Base-by-base conservation (phyloP, 2,797 vertebrate genomes). In the Apogon hyalosoma region DNA sequence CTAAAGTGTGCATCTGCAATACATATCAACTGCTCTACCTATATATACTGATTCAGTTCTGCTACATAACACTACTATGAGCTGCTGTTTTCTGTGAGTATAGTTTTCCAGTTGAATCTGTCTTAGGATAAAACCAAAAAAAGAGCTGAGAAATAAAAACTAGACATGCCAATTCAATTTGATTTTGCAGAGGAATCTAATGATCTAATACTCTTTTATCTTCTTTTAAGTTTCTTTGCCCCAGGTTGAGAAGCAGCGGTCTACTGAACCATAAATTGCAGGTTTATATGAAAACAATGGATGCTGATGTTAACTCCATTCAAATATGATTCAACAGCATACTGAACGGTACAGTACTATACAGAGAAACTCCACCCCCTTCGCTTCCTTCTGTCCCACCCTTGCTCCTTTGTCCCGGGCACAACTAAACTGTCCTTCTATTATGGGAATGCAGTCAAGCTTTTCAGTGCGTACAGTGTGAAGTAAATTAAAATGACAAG, bases 401-500 rank as follows among this genome's bases (percentile, higher is more conserved):
- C 51, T 38, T 18, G 14, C 69, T 64, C 41, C 63, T 63, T 77
- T 79, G 77, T 84, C 63, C 43, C 7, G 8, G 14, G 41, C 42
- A 39, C n/a, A 19, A 60, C 46, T 61, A 42, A 77, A 77, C 61
- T 4, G 33, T 45, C 14, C 58, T 24, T 85, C 84, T 80, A 83
- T 88, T 87, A 77, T 59, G 54, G 73, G 75, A 74, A 62, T 11
- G 33, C 21, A 13, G 62, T 11, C 6, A 71, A 75, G 78, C 79
- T 71, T 88, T 90, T 85, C 73, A 87, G 75, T 77, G 81, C 83
- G 75, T 67, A 82, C 66, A 45, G 48, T 62, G 55, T 79, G 54
- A 63, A 87, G 86, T 82, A 88, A 90, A 92, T 92, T 80, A 85
- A 54, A 83, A 81, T 73, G 86, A 88, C 90, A 92, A 90, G 88